These are phyloP conservation scores for Papilio elwesi DNA, from an alignment of 2,888 invertebrate species.

Conservation along the genomic window DNA sequence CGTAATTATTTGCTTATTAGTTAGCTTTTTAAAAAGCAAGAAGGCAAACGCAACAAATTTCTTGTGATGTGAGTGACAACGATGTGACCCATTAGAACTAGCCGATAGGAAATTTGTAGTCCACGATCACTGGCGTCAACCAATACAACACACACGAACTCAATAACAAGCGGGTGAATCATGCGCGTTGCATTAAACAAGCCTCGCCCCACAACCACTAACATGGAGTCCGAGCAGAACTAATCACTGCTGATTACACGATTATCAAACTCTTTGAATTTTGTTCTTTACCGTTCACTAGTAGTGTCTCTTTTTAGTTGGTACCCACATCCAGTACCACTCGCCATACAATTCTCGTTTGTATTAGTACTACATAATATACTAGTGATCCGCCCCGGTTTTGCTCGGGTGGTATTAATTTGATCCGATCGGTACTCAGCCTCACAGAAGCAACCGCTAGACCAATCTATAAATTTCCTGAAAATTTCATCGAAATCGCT, in stretches of 20 bases:
- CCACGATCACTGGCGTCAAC: slow-evolving; percentile 45
- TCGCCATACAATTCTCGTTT: too few relatives aligned
- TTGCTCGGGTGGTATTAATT: too few relatives aligned
- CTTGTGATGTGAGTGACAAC: slow-evolving; percentile 18
- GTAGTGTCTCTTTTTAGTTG: too few relatives aligned
- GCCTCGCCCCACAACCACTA: background rate
- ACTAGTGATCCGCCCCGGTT: too few relatives aligned
- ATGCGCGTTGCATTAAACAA: slow-evolving; percentile 54
- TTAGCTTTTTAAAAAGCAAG: background rate
- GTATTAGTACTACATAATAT: too few relatives aligned
- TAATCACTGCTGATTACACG: background rate
- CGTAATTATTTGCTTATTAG: slow-evolving; percentile 6
- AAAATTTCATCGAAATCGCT: too few relatives aligned
- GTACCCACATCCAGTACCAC: too few relatives aligned
- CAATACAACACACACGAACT: slow-evolving; percentile 52
- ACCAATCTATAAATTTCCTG: too few relatives aligned
- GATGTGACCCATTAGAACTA: slow-evolving; percentile 25
- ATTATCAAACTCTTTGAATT: background rate
- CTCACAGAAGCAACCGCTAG: too few relatives aligned
- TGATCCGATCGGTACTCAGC: too few relatives aligned
- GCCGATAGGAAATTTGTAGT: slow-evolving; percentile 37
- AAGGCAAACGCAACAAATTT: slow-evolving; percentile 6
- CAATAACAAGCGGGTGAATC: slow-evolving; percentile 56
- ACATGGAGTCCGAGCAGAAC: background rate
- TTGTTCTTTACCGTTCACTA: background rate